A percentile compares a stretch with the other conserved stretches of the same genome.
These are phyloP conservation scores for Antennarius maculatus DNA, from an alignment of 2,797 vertebrate genomes.

Conservation along the genomic window DNA sequence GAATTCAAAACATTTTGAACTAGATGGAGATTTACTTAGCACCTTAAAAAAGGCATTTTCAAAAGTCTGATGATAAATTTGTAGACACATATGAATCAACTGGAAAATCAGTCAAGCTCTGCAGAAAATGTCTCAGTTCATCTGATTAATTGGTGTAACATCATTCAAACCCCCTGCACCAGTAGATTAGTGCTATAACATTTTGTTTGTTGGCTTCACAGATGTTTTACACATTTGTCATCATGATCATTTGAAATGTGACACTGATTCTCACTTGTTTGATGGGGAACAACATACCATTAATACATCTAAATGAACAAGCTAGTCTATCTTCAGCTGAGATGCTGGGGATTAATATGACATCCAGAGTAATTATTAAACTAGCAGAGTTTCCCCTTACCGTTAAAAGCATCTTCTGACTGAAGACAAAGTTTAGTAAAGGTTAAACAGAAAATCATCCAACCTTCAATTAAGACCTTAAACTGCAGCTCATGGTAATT, in stretches of 20 bases:
- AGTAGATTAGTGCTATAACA: no score
- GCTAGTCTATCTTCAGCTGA: conserved; percentile 21
- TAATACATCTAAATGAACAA: conserved; percentile 25
- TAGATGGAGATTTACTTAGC: no score
- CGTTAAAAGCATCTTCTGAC: background rate
- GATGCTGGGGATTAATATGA: conserved; percentile 53
- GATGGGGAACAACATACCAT: conserved; percentile 35
- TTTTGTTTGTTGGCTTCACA: no score
- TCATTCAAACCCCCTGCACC: no score
- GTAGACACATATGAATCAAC: no score
- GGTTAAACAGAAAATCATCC: conserved; percentile 52
- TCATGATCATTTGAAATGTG: background rate
- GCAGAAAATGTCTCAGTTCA: no score
- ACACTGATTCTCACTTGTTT: background rate
- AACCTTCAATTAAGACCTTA: conserved; percentile 54
- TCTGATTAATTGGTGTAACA: no score
- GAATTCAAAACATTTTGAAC: no score
- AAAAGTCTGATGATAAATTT: no score
- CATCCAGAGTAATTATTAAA: conserved; percentile 23
- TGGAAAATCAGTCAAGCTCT: no score
- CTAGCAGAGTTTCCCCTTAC: conserved; percentile 10
- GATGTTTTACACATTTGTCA: no score
- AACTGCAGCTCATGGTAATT: conserved; percentile 66
- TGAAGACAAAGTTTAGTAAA: conserved; percentile 27
- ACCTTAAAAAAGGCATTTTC: no score